These are phyloP conservation scores for Ptyas mucosa DNA, from an alignment of 2,113 vertebrate species.

Conservation along the genomic window DNA sequence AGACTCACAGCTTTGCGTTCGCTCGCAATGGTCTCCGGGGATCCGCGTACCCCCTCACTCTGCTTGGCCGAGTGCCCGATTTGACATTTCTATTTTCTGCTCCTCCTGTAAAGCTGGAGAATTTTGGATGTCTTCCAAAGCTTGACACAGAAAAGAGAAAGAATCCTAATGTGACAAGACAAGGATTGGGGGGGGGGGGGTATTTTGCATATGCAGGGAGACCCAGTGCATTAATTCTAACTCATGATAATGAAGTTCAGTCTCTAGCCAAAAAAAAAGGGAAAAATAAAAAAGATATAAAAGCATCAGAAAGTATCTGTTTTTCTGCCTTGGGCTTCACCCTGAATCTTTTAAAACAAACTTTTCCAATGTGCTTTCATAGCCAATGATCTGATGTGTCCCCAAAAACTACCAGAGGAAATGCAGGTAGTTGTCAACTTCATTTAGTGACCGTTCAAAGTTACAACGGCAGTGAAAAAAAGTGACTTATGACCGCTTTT, in stretches of 20 bases:
- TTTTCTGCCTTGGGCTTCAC: background rate
- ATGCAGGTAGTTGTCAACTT: background rate
- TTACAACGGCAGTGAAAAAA: too few relatives aligned
- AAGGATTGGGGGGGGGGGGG: background rate
- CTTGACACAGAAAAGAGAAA: background rate
- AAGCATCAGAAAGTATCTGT: background rate
- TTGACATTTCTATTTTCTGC: slow-evolving; percentile 19
- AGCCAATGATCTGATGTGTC: slow-evolving; percentile 45
- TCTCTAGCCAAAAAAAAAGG: background rate
- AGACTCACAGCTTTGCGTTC: background rate
- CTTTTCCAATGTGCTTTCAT: slow-evolving; percentile 10
- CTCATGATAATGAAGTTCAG: background rate
- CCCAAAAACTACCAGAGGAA: slow-evolving; percentile 15
- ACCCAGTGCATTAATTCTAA: background rate
- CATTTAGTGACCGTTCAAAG: background rate
- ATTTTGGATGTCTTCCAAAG: background rate
- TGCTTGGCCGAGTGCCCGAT: background rate
- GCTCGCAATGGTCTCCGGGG: background rate
- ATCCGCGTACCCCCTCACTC: background rate
- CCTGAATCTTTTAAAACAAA: background rate
- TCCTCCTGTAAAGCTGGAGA: background rate
- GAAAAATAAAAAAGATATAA: background rate
- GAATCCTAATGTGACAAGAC: background rate
- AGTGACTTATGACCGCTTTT: too few relatives aligned
- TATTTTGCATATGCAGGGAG: background rate